Evolutionary conservation across 1,140 invertebrate genomes (phyloP).

Genomic region (Drosophila hydei): DNA sequence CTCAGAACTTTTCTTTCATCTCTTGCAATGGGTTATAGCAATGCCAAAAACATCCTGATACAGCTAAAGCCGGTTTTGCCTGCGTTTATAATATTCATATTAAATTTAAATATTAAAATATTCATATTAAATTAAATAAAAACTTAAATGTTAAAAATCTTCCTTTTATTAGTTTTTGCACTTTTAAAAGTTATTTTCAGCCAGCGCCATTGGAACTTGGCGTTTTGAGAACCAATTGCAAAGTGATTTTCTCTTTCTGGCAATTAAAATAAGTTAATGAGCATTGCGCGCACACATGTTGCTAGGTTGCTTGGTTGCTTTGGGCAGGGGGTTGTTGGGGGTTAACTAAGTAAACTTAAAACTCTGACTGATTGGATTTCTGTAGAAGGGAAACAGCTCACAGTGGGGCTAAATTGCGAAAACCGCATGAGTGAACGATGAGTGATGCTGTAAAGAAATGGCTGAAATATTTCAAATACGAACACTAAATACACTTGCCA

Average conservation of each 20-base stretch:
- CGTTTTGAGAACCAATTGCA: slow-evolving; percentile 5
- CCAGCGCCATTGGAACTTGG: slow-evolving; percentile 23
- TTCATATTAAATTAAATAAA: no score
- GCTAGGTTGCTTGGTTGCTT: no score
- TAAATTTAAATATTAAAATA: no score
- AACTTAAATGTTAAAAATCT: no score
- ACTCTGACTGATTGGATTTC: slow-evolving; percentile 40
- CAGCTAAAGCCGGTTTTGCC: not conserved
- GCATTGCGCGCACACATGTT: slow-evolving; percentile 42
- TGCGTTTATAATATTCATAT: no score
- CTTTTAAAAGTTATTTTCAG: slow-evolving; percentile 1
- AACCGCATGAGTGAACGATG: slow-evolving; percentile 17
- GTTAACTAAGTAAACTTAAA: slow-evolving; percentile 22
- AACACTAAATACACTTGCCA: not conserved
- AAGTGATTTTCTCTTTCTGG: slow-evolving; percentile 24
- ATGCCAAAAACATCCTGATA: not conserved
- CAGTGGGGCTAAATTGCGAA: slow-evolving; percentile 26
- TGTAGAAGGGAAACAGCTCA: slow-evolving; percentile 5
- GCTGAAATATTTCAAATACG: not conserved
- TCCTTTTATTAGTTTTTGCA: no score
- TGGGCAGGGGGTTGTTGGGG: no score
- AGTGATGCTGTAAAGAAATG: slow-evolving; percentile 17
- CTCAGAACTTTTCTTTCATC: slow-evolving; percentile 6
- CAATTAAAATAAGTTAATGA: slow-evolving; percentile 61
- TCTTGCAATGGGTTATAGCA: slow-evolving; percentile 11